Base-by-base conservation (phyloP, 2,113 vertebrate species). In the Vidua macroura region DNA sequence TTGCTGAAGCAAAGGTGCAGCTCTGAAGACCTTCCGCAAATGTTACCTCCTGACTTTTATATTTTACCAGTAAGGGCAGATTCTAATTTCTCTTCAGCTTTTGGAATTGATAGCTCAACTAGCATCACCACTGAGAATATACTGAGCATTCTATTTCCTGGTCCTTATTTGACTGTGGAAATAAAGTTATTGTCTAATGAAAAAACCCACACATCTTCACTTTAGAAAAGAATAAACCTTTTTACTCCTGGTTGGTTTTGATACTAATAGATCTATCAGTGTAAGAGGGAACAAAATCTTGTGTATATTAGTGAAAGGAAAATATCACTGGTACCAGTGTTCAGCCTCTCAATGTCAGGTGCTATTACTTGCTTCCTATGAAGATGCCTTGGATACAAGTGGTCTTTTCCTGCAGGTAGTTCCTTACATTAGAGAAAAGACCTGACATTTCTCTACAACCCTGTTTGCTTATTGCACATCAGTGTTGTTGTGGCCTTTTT, bases 101-200 rank as follows among this genome's bases (percentile, higher is more conserved):
- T 83, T 77, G 18, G 8, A 52, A 31, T 20, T 66, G 43, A 11
- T 82, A 25, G 49, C 33, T 93, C 2, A 1, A 4, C 62, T 90
- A 21, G 15, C 39, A 48, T 48, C 0, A 0, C 33, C 37, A 52
- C 1, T 67, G 39, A 64, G 62, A 92, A 55, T 0, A 1, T 67
- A 41, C n/a, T 56, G 31, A 69, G 25, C 9, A 1, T 58, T 90
- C 35, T 55, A 3, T 63, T 90, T 79, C 35, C 75, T 86, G 44
- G 21, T 21, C 43, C 9, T 53, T 91, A 39, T 39, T 63, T 56
- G 46, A 55, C 28, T 59, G 18, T 72, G 70, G 44, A 63, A 82
- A 11, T 67, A 51, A 79, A 69, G 59, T 70, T 24, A 24, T 35
- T 75, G 18, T 27, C 44, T 85, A 37, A 39, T 46, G n/a, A 39